Base-by-base conservation (phyloP, 1,140 invertebrate species). In the Yoshiicerus persimilis region DNA sequence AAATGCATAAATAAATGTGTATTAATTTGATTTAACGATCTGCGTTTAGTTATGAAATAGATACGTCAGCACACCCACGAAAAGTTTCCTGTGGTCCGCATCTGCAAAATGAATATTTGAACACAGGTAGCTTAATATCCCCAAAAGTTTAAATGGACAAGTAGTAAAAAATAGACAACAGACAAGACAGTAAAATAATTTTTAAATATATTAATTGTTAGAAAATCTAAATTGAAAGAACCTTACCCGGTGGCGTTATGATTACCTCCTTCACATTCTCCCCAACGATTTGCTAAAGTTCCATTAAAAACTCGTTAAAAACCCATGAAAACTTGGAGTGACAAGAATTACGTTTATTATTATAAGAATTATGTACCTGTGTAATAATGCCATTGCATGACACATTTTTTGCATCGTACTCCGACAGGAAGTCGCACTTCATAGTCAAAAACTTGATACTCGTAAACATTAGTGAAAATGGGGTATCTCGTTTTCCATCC, bases 301-400 rank as follows among this genome's bases (percentile, higher is more conserved):
- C n/a, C n/a, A n/a, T n/a, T 23, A 47, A 86, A 62, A 86, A 11
- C 25, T n/a, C 41, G 56, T 11, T 16, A 6, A 30, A 64, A 20
- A 36, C 11, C 16, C 34, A 84, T 11, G 13, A 25, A 86, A 5
- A 32, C 30, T 27, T 66, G 20, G 3, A 66, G 39, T 39, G 6
- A 10, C n/a, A n/a, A n/a, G n/a, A n/a, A n/a, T n/a, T n/a, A n/a
- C n/a, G n/a, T n/a, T n/a, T 47, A 23, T 64, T 5, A 64, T 64
- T 64, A 64, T 8, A 4, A 23, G 20, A 16, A 77, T 77, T 77
- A 36, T 77, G 10, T 77, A 62, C 87, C 87, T 13, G 70, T 87
- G 11, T 25, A 70, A 56, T 92, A 93, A 88, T 92, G 92, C 92
- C 92, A 92, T 85, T 92, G 92, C 27, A 93, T 89, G 1, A 92